Conservation (phyloP, 2,113 vertebrate genomes). For the Siniperca chuatsi region DNA sequence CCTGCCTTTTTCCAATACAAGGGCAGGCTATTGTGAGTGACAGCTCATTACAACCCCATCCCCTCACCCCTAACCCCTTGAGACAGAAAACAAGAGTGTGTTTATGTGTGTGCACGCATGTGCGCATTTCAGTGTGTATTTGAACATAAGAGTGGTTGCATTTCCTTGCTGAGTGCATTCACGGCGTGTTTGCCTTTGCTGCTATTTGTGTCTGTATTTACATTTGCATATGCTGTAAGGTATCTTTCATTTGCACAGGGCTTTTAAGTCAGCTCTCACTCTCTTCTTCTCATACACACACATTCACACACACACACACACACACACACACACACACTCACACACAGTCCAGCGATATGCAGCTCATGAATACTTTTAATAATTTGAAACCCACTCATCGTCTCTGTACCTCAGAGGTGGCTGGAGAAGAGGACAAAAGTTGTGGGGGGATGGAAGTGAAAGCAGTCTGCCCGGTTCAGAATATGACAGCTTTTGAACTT, state of each 20-base stretch:
- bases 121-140: neutral
- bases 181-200: conserved; percentile 49
- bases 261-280: conserved; percentile 69
- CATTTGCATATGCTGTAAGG: conserved; percentile 73
- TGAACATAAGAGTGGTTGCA: conserved; percentile 27
- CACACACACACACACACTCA: conserved; percentile 18
- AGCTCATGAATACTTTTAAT: conserved; percentile 73
- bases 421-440: conserved; percentile 61
- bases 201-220: conserved; percentile 74
- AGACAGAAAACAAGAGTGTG: conserved; percentile 29
- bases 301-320: conserved; percentile 8
- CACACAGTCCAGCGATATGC: conserved; percentile 47
- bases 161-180: conserved; percentile 29
- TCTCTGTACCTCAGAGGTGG: conserved; percentile 49
- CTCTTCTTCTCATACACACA: conserved; percentile 30
- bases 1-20: conserved; percentile 42
- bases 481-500: conserved; percentile 75
- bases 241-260: conserved; percentile 60
- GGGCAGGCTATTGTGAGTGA: conserved; percentile 64
- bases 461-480: conserved; percentile 43
- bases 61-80: conserved; percentile 51
- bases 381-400: conserved; percentile 61
- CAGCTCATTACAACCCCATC: conserved; percentile 67
- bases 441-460: conserved; percentile 42
- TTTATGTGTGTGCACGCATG: neutral